These are phyloP conservation scores for Syngnathus typhle DNA, from an alignment of 2,113 vertebrate genomes.

Conservation along the genomic window DNA sequence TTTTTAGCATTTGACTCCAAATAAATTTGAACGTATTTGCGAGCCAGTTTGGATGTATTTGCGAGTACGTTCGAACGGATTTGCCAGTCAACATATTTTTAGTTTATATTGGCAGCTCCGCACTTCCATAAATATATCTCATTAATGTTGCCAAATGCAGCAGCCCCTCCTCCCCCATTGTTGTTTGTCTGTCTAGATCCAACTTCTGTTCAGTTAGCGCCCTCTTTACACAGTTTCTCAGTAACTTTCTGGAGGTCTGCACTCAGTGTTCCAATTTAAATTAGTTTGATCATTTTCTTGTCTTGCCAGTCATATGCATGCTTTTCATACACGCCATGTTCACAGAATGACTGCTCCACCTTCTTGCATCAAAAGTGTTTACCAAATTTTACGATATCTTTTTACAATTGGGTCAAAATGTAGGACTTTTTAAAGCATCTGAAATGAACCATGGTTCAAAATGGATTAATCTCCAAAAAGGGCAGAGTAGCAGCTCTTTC, in stretches of 20 bases:
- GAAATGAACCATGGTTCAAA: not conserved
- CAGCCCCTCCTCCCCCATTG: too few species aligned
- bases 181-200: not conserved
- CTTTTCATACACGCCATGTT: conserved; percentile 40
- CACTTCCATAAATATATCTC: too few species aligned
- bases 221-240: not conserved
- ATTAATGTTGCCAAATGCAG: too few species aligned
- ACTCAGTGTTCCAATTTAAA: not conserved
- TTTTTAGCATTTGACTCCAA: too few species aligned
- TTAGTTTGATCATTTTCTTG: conserved; percentile 11
- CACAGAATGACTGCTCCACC: not conserved
- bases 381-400: not conserved
- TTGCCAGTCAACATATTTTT: too few species aligned
- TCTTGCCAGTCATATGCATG: conserved; percentile 55
- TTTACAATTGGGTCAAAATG: not conserved
- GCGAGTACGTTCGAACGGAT: too few species aligned
- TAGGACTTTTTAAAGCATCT: not conserved
- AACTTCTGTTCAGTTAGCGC: not conserved
- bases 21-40: too few species aligned
- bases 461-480: conserved; percentile 9
- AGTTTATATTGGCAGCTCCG: too few species aligned
- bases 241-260: not conserved
- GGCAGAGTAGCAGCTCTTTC: conserved; percentile 39
- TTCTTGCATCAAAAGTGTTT: conserved; percentile 2
- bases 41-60: too few species aligned